Conservation (phyloP, 2,797 vertebrate species). For the Bucorvus abyssinicus region DNA sequence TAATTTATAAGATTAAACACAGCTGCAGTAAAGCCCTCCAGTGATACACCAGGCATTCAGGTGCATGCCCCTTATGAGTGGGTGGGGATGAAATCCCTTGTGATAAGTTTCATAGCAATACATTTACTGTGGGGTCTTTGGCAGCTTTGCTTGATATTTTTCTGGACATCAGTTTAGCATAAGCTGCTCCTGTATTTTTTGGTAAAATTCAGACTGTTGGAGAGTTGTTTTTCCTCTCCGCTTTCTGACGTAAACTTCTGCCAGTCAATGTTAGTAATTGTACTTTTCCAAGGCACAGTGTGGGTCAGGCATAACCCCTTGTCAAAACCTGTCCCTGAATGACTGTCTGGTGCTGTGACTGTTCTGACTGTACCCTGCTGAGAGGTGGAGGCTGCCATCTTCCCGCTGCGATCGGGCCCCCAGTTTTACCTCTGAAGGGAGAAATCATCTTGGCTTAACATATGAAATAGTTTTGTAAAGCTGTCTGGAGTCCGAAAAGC, state of each 20-base stretch:
- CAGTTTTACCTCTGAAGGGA: background rate
- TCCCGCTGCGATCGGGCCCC: background rate
- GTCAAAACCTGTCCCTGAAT: background rate
- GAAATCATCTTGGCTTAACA: background rate
- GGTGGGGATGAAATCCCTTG: background rate
- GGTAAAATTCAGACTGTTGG: background rate
- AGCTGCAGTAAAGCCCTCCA: background rate
- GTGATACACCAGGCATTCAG: background rate
- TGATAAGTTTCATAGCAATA: background rate
- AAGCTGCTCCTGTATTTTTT: background rate
- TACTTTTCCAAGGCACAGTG: background rate
- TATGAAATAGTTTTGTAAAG: background rate
- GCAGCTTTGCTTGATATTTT: background rate
- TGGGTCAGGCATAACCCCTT: background rate
- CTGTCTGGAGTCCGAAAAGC: background rate
- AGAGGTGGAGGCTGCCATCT: background rate
- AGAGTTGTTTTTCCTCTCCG: background rate
- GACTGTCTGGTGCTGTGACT: background rate
- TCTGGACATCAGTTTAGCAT: background rate
- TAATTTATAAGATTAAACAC: background rate
- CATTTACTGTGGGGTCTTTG: background rate
- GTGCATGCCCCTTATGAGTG: background rate
- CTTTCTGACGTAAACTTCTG: background rate
- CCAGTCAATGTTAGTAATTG: background rate
- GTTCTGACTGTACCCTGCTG: background rate